Evolutionary conservation across 1,140 invertebrate genomes (phyloP).

Genomic region (Drosophila burlai): DNA sequence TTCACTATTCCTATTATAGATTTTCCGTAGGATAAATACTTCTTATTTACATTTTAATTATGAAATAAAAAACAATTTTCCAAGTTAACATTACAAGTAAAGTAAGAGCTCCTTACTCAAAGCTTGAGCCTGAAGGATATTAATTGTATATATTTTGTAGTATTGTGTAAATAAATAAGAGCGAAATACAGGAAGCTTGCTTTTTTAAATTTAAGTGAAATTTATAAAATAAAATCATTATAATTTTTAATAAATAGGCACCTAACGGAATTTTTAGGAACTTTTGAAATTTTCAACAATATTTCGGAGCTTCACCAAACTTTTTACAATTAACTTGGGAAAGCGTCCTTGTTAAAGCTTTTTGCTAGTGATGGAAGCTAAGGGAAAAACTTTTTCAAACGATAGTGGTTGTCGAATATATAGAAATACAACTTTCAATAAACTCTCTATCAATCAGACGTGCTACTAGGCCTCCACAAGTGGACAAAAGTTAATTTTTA

Average conservation of each 20-base stretch:
- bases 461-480: background rate
- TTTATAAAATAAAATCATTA: background rate
- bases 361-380: background rate
- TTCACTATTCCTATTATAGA: no score
- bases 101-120: no score
- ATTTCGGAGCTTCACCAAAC: background rate
- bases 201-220: background rate
- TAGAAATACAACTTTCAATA: background rate
- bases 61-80: background rate
- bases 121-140: accelerated
- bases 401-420: background rate
- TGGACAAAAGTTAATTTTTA: no score
- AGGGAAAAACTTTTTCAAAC: background rate
- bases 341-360: background rate
- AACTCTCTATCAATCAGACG: background rate
- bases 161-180: no score
- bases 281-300: no score
- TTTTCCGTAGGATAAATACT: background rate
- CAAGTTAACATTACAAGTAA: no score
- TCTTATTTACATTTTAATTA: background rate
- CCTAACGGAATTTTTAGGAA: background rate
- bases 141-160: accelerated
- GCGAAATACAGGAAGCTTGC: accelerated
- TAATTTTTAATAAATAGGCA: background rate
- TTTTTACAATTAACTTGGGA: background rate